A percentile compares a stretch with the other conserved stretches of the same genome.
phyloP scores from a whole-genome alignment of 2,888 invertebrate species.

The Dorcus parallelipipedus region DNA sequence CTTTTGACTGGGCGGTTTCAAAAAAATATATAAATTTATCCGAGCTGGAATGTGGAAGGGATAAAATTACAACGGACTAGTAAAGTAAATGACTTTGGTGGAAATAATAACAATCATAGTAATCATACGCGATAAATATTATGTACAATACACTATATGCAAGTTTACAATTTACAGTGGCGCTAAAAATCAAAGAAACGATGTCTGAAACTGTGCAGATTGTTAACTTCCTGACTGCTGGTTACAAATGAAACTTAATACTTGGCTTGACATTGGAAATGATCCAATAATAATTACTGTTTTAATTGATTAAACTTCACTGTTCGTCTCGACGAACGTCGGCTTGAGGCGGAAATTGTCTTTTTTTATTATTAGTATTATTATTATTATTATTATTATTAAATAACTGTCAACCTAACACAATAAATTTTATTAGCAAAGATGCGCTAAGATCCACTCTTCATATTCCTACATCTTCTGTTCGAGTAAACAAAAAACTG shows the following conservation, averaged over 20 bases:
- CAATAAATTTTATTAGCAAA: constrained; percentile 33
- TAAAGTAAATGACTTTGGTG: constrained; percentile 26
- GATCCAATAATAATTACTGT: constrained; percentile 41
- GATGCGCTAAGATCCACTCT: constrained; percentile 33
- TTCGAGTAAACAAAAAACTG: constrained; percentile 33
- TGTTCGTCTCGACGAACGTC: constrained; percentile 45
- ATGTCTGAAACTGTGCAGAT: constrained; percentile 43
- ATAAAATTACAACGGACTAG: constrained; percentile 14
- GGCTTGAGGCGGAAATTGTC: constrained; percentile 44
- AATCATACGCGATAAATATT: constrained; percentile 27
- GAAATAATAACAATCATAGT: constrained; percentile 28
- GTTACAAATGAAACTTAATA: constrained; percentile 43
- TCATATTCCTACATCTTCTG: constrained; percentile 35
- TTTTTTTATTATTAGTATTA: constrained; percentile 28
- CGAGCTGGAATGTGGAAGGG: constrained; percentile 1
- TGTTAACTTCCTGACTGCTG: constrained; percentile 50
- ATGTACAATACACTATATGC: constrained; percentile 23
- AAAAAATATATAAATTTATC: constrained; percentile 4
- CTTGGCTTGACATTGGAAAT: constrained; percentile 37
- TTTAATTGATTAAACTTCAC: constrained; percentile 44
- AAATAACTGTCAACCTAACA: constrained; percentile 44
- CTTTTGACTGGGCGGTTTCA: not conserved
- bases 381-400: constrained; percentile 19
- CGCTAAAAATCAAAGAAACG: constrained; percentile 13
- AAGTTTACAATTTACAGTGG: constrained; percentile 47